Conservation (phyloP, 2,888 invertebrate species). For the Endomychus coccineus region DNA sequence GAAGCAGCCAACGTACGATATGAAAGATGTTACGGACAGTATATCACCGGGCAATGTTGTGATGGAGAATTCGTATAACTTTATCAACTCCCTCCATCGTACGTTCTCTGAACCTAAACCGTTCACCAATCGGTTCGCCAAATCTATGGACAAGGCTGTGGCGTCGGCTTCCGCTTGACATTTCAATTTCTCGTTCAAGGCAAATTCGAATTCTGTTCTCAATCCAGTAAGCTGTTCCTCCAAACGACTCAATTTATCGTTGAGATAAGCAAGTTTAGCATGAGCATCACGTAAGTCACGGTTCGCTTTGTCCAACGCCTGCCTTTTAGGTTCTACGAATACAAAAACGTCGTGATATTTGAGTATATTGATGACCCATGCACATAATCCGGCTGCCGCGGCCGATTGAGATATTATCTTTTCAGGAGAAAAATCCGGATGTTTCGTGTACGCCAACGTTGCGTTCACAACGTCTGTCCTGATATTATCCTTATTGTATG, state of each 20-base stretch:
- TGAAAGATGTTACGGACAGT: conserved; percentile 81
- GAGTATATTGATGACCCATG: conserved; percentile 91
- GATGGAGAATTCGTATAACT: conserved; percentile 61
- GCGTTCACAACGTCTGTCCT: conserved; percentile 82
- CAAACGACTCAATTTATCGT: conserved; percentile 63
- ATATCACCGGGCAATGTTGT: conserved; percentile 83
- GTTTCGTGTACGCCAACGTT: conserved; percentile 53
- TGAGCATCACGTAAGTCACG: conserved; percentile 75
- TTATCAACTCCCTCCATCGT: conserved; percentile 60
- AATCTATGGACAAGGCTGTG: conserved; percentile 79
- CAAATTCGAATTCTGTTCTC: conserved; percentile 77
- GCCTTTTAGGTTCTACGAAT: conserved; percentile 85
- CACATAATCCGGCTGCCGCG: conserved; percentile 88
- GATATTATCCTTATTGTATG: conserved; percentile 91
- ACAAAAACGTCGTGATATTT: conserved; percentile 85
- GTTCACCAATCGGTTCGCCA: conserved; percentile 86
- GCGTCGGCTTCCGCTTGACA: conserved; percentile 91
- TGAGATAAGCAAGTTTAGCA: conserved; percentile 69
- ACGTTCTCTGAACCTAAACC: conserved; percentile 89
- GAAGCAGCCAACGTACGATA: conserved; percentile 93
- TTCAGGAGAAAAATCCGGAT: conserved; percentile 77
- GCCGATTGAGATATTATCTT: conserved; percentile 77
- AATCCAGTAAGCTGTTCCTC: conserved; percentile 71
- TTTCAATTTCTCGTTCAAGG: conserved; percentile 76
- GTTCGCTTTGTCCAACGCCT: conserved; percentile 79